phyloP scores from a whole-genome alignment of 2,797 vertebrate genomes.

The Helostoma temminkii region DNA sequence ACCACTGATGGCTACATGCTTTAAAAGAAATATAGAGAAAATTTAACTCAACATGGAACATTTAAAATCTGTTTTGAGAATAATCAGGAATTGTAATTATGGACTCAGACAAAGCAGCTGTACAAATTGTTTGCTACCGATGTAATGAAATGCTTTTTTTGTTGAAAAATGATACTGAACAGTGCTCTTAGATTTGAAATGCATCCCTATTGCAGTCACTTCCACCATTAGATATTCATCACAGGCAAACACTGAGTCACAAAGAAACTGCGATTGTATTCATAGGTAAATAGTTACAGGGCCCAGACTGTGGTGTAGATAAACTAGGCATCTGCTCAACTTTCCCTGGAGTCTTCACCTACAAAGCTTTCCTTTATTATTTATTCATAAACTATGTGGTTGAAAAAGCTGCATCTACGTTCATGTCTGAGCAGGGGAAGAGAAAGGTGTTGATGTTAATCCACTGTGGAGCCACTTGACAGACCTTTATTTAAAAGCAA shows the following conservation, averaged over 20 bases:
- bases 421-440: constrained; percentile 4
- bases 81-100: neutral
- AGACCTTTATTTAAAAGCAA: constrained; percentile 35
- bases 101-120: neutral
- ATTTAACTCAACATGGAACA: neutral
- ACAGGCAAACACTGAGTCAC: constrained; percentile 18
- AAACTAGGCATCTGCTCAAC: constrained; percentile 11
- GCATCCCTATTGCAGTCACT: neutral
- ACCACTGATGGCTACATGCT: neutral
- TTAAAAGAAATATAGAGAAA: neutral
- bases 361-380: constrained; percentile 33
- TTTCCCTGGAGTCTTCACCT: constrained; percentile 13
- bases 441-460: constrained; percentile 22
- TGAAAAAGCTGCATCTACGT: constrained; percentile 31
- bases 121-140: neutral
- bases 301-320: neutral
- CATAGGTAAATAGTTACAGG: constrained; percentile 22
- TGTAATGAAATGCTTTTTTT: neutral
- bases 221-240: constrained; percentile 5
- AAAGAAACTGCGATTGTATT: constrained; percentile 25
- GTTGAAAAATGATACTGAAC: neutral
- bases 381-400: constrained; percentile 50
- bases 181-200: neutral
- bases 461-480: constrained; percentile 20
- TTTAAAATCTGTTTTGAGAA: neutral